These are phyloP conservation scores for Micromussa lordhowensis DNA, from an alignment of 92 coral and sea anemone genomes.

Conservation along the genomic window DNA sequence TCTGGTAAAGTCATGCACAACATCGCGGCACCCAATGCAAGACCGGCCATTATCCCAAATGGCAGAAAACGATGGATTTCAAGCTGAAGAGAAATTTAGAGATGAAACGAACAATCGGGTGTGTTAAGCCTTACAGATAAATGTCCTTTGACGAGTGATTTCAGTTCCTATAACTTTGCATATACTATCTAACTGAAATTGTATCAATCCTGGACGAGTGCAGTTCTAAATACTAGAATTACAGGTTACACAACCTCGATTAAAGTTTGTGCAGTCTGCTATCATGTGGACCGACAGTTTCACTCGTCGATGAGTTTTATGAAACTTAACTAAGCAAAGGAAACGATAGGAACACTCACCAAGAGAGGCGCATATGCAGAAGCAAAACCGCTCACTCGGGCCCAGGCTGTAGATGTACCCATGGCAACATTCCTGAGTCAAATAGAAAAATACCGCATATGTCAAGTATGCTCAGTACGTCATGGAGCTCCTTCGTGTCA, in stretches of 20 bases:
- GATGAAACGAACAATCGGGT: not conserved
- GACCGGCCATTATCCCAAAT: slow-evolving; percentile 35
- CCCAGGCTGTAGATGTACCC: slow-evolving; percentile 47
- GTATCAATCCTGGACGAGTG: no score
- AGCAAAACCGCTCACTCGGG: slow-evolving; percentile 27
- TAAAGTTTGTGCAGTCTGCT: no score
- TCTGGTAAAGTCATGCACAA: slow-evolving; percentile 25
- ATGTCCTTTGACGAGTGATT: no score
- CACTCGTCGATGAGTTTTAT: no score
- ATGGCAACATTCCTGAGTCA: slow-evolving; percentile 27
- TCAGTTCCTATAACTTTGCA: no score
- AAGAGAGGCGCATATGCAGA: slow-evolving; percentile 15
- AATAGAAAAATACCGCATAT: not conserved
- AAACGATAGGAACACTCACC: not conserved
- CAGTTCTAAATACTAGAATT: no score
- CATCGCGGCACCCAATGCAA: slow-evolving; percentile 14
- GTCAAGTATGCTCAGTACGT: no score
- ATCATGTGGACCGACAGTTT: no score
- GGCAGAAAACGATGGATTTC: slow-evolving; percentile 21
- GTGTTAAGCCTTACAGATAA: no score
- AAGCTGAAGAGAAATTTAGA: not conserved
- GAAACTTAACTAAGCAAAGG: not conserved
- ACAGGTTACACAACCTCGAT: no score
- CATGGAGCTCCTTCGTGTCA: no score
- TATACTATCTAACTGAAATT: no score